phyloP scores from a whole-genome alignment of 2,113 vertebrate genomes.

The Melospiza melodia region DNA sequence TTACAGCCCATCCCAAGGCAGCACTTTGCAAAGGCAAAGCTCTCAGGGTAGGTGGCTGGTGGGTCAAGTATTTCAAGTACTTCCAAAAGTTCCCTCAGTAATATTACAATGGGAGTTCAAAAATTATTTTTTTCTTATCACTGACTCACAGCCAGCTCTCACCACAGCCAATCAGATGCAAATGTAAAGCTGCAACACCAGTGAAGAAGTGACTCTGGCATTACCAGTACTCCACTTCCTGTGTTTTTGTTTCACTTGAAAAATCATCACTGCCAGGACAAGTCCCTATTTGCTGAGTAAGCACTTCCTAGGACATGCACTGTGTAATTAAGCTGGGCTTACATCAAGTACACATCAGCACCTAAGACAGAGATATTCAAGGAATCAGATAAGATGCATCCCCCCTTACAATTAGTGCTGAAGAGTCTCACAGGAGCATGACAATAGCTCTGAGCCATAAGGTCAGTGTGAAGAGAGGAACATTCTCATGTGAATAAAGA shows the following conservation, averaged over 20 bases:
- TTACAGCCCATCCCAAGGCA: neutral
- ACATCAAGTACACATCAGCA: neutral
- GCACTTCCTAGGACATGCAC: neutral
- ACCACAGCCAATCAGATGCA: neutral
- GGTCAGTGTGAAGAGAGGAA: neutral
- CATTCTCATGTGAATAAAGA: neutral
- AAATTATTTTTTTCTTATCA: neutral
- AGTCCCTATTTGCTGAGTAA: neutral
- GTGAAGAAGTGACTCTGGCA: neutral
- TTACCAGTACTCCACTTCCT: constrained; percentile 22
- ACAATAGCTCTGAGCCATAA: neutral
- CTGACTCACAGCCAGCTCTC: neutral
- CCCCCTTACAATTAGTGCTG: neutral
- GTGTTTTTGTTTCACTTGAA: constrained; percentile 38
- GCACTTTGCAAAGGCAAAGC: neutral
- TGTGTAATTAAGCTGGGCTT: constrained; percentile 16
- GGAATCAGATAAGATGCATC: neutral
- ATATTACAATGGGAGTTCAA: neutral
- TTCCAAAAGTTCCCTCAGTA: neutral
- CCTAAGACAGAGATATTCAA: neutral
- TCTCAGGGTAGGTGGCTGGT: neutral
- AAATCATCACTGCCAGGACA: neutral
- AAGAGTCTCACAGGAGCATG: neutral
- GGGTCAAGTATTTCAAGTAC: neutral
- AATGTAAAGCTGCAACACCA: neutral